Evolutionary conservation across 2,888 invertebrate species (phyloP), one percentile per base, ranked within the genome.

Genomic region (Erpobdella octoculata): DNA sequence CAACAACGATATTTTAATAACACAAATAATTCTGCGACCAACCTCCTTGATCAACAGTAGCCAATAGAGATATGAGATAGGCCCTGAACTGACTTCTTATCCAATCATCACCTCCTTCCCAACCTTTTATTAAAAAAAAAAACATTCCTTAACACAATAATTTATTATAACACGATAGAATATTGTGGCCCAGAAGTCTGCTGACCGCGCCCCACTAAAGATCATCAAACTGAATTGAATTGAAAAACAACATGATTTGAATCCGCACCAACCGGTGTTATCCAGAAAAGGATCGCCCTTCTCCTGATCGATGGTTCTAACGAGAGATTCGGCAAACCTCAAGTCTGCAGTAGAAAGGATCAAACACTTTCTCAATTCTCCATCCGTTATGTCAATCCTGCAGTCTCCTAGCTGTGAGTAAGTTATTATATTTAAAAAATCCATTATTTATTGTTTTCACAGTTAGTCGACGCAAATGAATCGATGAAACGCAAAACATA

Each of bases 101-200:
- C 97, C 97, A 98, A 77, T 91, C 90, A 80, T 97, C 96, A 33
- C 95, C 93, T 67, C 97, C 97, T 82, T 92, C 91, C 89, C 90
- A 91, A 31, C 88, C 86, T 86, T 78, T 33, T 25, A 36, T 18
- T 8, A 31, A 70, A 28, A 18, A 38, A n/a, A n/a, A n/a, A n/a
- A n/a, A n/a, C n/a, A n/a, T n/a, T n/a, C n/a, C n/a, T n/a, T n/a
- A n/a, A n/a, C n/a, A n/a, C n/a, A n/a, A n/a, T n/a, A n/a, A n/a
- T n/a, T n/a, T n/a, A n/a, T n/a, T n/a, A n/a, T n/a, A n/a, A n/a
- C n/a, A n/a, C n/a, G n/a, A n/a, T n/a, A n/a, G n/a, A n/a, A n/a
- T n/a, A n/a, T n/a, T n/a, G n/a, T n/a, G n/a, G n/a, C n/a, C n/a
- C n/a, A n/a, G n/a, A n/a, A n/a, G n/a, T n/a, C n/a, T n/a, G n/a